Evolutionary conservation across 2,113 vertebrate species (phyloP).

Genomic region (Toxotes jaculatrix): DNA sequence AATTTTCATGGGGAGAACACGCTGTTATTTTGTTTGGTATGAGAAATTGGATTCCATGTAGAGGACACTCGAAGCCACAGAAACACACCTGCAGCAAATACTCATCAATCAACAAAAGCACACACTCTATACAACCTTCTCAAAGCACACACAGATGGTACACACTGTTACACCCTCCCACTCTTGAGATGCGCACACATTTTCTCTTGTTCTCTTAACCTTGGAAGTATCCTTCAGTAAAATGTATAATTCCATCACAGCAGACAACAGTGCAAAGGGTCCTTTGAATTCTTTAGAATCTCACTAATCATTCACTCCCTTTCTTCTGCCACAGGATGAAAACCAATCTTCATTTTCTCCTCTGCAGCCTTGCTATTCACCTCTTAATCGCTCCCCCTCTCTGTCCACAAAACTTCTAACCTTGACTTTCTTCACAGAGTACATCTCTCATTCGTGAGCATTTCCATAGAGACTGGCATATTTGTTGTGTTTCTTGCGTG

Average conservation of each 20-base stretch:
- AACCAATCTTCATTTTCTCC: constrained; percentile 52
- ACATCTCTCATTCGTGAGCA: constrained; percentile 43
- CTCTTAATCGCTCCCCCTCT: constrained; percentile 56
- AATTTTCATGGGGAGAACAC: constrained; percentile 12
- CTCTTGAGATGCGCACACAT: not conserved
- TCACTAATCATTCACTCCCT: constrained; percentile 51
- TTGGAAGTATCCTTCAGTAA: constrained; percentile 55
- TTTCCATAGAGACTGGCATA: constrained; percentile 64
- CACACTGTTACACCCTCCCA: constrained; percentile 21
- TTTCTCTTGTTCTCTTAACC: constrained; percentile 46
- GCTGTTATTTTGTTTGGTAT: constrained; percentile 18
- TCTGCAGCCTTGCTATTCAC: constrained; percentile 42
- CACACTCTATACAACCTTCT: not conserved
- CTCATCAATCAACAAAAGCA: constrained; percentile 46
- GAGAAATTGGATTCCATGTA: constrained; percentile 17
- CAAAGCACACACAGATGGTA: constrained; percentile 17
- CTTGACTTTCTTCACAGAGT: constrained; percentile 64
- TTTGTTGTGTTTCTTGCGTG: constrained; percentile 38
- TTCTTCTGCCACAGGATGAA: constrained; percentile 41
- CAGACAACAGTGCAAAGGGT: constrained; percentile 25
- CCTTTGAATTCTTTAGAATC: constrained; percentile 56
- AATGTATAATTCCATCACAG: constrained; percentile 50
- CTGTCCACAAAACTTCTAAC: constrained; percentile 55
- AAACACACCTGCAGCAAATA: constrained; percentile 26
- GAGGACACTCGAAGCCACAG: constrained; percentile 32